A percentile compares a stretch with the other conserved stretches of the same genome.
Evolutionary conservation across 1,140 invertebrate genomes (phyloP).

Genomic region (Alviniconcha marisindica): DNA sequence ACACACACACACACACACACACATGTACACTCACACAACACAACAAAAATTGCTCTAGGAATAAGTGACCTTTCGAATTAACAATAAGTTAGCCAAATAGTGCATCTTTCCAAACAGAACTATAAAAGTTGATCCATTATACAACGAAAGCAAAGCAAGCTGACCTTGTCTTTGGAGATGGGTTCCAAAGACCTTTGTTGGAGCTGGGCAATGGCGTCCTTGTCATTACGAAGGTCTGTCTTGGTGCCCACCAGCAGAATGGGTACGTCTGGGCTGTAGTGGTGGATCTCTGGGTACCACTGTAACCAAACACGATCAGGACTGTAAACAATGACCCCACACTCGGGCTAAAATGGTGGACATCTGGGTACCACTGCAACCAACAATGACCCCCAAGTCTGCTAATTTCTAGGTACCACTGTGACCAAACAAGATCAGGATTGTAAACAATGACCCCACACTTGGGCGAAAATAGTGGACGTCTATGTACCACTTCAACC

Average conservation of each 20-base stretch:
- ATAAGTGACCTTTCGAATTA: no score
- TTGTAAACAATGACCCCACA: conserved; percentile 14
- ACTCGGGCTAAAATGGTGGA: neutral
- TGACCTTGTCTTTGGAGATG: neutral
- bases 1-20: no score
- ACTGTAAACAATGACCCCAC: conserved; percentile 8
- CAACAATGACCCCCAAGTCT: conserved; percentile 84
- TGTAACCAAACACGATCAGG: no score
- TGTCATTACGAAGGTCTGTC: conserved; percentile 89
- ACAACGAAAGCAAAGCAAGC: no score
- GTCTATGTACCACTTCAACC: conserved; percentile 74
- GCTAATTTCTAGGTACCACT: conserved; percentile 80
- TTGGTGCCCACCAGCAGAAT: conserved; percentile 90
- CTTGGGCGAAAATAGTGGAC: neutral
- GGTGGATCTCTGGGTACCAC: conserved; percentile 82
- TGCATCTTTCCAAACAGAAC: no score
- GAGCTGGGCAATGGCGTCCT: conserved; percentile 70
- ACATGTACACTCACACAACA: no score
- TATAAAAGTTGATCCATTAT: no score
- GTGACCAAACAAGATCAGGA: no score
- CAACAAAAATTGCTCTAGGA: no score
- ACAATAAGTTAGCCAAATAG: no score
- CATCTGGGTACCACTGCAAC: neutral
- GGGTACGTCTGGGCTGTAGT: conserved; percentile 98
- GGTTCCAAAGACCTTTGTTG: conserved; percentile 15